These are phyloP conservation scores for Anagyrus pseudococci DNA, from an alignment of 2,888 invertebrate genomes.

Conservation along the genomic window DNA sequence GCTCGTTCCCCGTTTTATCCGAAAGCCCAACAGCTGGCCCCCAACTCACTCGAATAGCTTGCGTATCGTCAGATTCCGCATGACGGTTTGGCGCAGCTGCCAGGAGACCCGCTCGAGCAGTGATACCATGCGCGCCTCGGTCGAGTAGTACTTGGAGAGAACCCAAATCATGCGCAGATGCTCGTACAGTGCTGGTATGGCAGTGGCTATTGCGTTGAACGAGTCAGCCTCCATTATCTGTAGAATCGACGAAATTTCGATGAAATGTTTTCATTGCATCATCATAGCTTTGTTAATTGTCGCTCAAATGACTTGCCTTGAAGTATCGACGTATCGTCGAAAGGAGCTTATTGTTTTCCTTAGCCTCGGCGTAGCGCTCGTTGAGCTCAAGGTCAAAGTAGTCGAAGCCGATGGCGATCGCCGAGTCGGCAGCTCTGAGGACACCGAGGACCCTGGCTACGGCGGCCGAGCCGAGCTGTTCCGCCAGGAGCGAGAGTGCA, in stretches of 20 bases:
- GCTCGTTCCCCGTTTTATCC: too few species aligned
- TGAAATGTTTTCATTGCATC: neutral
- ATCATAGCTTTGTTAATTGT: neutral
- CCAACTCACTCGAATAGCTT: conserved; percentile 77
- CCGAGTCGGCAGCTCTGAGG: conserved; percentile 66
- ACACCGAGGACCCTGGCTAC: conserved; percentile 70
- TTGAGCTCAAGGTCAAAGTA: conserved; percentile 69
- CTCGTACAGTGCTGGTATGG: conserved; percentile 81
- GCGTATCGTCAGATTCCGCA: conserved; percentile 72
- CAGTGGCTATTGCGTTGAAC: conserved; percentile 74
- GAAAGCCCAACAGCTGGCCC: neutral
- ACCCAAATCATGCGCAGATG: conserved; percentile 92
- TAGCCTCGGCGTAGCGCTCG: conserved; percentile 74
- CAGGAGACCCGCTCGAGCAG: conserved; percentile 83
- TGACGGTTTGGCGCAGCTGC: conserved; percentile 80
- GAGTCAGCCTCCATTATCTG: conserved; percentile 75
- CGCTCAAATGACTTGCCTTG: conserved; percentile 60
- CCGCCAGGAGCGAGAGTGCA: conserved; percentile 77
- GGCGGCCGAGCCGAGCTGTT: conserved; percentile 79
- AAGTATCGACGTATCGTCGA: conserved; percentile 78
- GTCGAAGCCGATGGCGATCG: conserved; percentile 68
- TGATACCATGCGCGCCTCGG: conserved; percentile 85
- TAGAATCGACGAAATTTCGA: too few species aligned
- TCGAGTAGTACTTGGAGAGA: conserved; percentile 83
- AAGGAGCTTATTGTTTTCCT: conserved; percentile 81